phyloP scores from a whole-genome alignment of 1,140 invertebrate species.

The Euglossa dilemma region DNA sequence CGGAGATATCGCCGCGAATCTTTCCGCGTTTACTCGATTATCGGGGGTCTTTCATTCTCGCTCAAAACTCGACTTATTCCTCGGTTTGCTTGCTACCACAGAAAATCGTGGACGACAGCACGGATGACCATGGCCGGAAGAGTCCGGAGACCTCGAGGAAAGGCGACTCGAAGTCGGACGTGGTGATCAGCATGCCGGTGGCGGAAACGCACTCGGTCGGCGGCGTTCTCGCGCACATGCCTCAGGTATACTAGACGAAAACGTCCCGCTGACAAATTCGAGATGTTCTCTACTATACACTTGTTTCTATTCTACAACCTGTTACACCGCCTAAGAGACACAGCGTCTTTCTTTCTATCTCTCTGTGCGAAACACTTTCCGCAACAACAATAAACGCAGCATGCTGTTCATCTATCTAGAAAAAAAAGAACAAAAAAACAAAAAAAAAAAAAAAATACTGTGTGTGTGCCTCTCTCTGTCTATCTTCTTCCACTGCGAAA shows the following conservation, averaged over 20 bases:
- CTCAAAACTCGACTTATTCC: too few relatives aligned
- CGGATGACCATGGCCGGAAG: slow-evolving; percentile 85
- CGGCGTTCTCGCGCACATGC: slow-evolving; percentile 93
- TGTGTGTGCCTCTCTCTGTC: slow-evolving; percentile 59
- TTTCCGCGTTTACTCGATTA: too few relatives aligned
- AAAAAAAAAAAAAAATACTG: slow-evolving; percentile 20
- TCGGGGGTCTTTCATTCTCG: too few relatives aligned
- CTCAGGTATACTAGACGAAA: slow-evolving; percentile 87
- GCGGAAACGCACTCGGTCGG: slow-evolving; percentile 90
- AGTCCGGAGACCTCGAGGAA: slow-evolving; percentile 87
- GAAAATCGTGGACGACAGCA: slow-evolving; percentile 84
- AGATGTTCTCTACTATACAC: slow-evolving; percentile 32
- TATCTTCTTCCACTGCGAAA: slow-evolving; percentile 64
- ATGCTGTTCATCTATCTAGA: slow-evolving; percentile 59
- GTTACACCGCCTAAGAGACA: slow-evolving; percentile 35
- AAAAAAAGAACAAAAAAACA: slow-evolving; percentile 47
- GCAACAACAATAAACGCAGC: slow-evolving; percentile 52
- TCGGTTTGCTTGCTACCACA: slow-evolving; percentile 65
- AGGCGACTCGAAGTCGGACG: slow-evolving; percentile 84
- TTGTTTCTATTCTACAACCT: neutral
- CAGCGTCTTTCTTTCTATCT: slow-evolving; percentile 31
- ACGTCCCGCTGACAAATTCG: neutral
- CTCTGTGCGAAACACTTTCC: slow-evolving; percentile 43
- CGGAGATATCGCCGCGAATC: too few relatives aligned
- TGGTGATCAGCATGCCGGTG: slow-evolving; percentile 85